A percentile compares a stretch with the other conserved stretches of the same genome.
Conservation (phyloP, 2,888 invertebrate species). For the Galerucella calmariensis region DNA sequence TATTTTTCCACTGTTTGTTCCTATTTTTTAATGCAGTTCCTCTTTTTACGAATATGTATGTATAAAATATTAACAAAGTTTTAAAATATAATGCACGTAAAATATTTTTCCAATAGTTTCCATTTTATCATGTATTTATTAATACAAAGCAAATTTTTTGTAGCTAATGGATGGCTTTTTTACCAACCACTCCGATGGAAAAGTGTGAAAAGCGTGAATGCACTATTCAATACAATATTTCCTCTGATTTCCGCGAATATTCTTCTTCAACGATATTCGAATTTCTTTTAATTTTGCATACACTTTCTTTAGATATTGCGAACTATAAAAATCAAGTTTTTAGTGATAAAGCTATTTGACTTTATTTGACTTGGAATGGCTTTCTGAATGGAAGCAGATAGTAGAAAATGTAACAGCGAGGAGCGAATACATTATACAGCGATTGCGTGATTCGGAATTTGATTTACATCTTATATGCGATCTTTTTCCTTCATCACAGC, state of each 20-base stretch:
- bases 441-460: conserved; percentile 36
- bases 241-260: not conserved
- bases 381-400: conserved; percentile 33
- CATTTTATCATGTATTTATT: too few relatives aligned
- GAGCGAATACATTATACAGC: conserved; percentile 34
- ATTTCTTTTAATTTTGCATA: not conserved
- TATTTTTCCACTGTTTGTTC: too few relatives aligned
- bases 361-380: conserved; percentile 33
- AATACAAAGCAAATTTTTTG: too few relatives aligned
- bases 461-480: conserved; percentile 36
- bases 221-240: not conserved
- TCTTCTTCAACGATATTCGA: not conserved
- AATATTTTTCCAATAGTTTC: too few relatives aligned
- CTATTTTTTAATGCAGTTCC: too few relatives aligned
- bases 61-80: too few relatives aligned
- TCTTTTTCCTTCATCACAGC: conserved; percentile 30
- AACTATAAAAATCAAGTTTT: conserved; percentile 19
- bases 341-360: conserved; percentile 25
- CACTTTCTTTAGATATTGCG: not conserved
- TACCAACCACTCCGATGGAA: too few relatives aligned
- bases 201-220: too few relatives aligned
- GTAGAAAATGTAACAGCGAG: conserved; percentile 32
- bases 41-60: too few relatives aligned
- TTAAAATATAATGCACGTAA: too few relatives aligned
- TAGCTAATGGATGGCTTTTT: too few relatives aligned